Base-by-base conservation (phyloP, 2,888 invertebrate genomes). In the Zygaena filipendulae region DNA sequence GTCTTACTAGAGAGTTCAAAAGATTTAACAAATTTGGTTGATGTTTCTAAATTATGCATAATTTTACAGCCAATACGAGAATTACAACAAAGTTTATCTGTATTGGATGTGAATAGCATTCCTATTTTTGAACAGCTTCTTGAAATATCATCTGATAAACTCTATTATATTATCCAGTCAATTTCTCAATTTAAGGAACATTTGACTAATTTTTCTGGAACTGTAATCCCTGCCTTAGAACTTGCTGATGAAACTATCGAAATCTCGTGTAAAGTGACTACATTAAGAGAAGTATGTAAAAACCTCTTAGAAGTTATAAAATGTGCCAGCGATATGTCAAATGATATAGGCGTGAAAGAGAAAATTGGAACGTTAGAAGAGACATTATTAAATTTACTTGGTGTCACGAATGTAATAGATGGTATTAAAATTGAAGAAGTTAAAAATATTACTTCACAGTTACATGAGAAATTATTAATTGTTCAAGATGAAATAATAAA, bases 21-120 rank as follows among this genome's bases (percentile, higher is more conserved):
- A 30, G 59, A 67, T 13, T 31, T 64, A 10, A 7, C 29, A 1
- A 47, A 52, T 33, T 33, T 49, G 13, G 32, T 54, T 2, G 56
- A 58, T 33, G 42, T 59, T 9, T 45, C 58, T 4, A 64, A 66
- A 42, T 43, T 79, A 25, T 42, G 49, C 24, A 51, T 52, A 8
- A 59, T 82, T 32, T 68, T 69, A 13, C 59, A 69, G 27, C 75
- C 75, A 1, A 59, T 75, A 53, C 62, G 61, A 38, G 66, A 67
- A 35, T 41, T 75, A 7, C 61, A 63, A 19, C 56, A 71, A 40
- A 54, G 58, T 49, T 53, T 79, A 31, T 67, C 64, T 25, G 50
- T 66, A 25, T 42, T 74, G 50, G 67, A 72, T 40, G 44, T 46
- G 31, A 56, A 43, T 45, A 64, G 71, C 59, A 68, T 74, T 63